Conservation (phyloP, 2,113 vertebrate genomes). For the Scomber japonicus region DNA sequence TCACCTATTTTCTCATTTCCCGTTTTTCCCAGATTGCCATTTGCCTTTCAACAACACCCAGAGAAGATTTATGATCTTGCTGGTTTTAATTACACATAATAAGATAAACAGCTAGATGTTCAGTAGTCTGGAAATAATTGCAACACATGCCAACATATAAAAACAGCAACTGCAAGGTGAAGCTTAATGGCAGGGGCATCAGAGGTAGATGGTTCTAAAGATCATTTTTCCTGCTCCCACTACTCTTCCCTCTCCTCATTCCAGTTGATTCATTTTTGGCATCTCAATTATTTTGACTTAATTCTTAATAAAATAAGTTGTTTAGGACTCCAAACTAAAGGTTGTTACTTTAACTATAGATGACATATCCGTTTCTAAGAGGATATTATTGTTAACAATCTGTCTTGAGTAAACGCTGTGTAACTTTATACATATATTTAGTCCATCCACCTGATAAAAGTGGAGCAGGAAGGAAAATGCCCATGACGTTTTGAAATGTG, state of each 20-base stretch:
- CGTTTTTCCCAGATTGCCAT: background rate
- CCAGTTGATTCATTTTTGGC: background rate
- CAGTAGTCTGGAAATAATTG: too few species aligned
- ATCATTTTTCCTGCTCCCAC: background rate
- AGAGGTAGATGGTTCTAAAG: background rate
- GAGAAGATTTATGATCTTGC: background rate
- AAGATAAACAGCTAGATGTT: too few species aligned
- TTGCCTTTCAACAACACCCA: too few species aligned
- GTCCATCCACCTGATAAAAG: conserved; percentile 76
- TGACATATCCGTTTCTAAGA: conserved; percentile 21
- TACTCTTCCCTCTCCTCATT: background rate
- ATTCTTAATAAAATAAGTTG: background rate
- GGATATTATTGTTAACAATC: conserved; percentile 6
- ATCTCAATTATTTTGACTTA: conserved; percentile 7
- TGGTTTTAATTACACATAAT: too few species aligned
- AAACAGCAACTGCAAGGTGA: background rate
- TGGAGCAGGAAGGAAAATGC: conserved; percentile 59
- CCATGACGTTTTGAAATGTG: conserved; percentile 75
- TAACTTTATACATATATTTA: conserved; percentile 72
- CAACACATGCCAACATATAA: background rate
- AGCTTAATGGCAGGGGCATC: background rate
- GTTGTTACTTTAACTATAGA: background rate
- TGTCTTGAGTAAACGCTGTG: conserved; percentile 27
- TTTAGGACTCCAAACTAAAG: background rate
- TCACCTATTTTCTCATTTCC: background rate